A percentile compares a stretch with the other conserved stretches of the same genome.
Conservation (phyloP, 1,140 invertebrate genomes). For the Brachionus rotundiformis region DNA sequence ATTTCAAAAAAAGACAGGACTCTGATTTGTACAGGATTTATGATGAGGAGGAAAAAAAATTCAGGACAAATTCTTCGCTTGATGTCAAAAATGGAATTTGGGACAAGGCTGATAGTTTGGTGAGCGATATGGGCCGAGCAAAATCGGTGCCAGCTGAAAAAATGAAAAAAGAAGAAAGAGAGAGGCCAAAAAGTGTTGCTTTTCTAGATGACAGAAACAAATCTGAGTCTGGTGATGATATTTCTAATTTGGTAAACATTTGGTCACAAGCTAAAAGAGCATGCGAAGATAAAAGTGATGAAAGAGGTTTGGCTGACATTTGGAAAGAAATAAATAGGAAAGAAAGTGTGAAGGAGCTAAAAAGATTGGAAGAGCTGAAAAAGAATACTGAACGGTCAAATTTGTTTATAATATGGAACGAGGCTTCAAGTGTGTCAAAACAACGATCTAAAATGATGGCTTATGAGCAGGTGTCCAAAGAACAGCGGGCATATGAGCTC, state of each 20-base stretch:
- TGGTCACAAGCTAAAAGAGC: neutral
- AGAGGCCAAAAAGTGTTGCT: conserved; percentile 38
- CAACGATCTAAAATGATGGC: conserved; percentile 1
- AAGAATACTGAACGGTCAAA: neutral
- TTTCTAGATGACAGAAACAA: neutral
- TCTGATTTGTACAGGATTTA: neutral
- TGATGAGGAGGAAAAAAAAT: neutral
- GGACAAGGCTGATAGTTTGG: neutral
- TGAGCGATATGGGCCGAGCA: neutral
- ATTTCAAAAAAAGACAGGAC: neutral
- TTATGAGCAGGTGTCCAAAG: neutral
- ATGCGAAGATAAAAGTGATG: neutral
- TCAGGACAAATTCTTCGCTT: neutral
- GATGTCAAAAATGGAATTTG: neutral
- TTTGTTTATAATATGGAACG: conserved; percentile 18
- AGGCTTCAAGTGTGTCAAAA: neutral
- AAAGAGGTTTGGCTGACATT: neutral
- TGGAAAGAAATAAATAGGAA: neutral
- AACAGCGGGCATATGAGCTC: neutral
- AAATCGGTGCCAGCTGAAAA: neutral
- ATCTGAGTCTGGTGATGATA: neutral
- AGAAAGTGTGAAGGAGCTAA: neutral
- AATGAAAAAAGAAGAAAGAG: neutral
- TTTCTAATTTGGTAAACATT: neutral
- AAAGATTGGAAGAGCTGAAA: neutral